Conservation (phyloP, 2,888 invertebrate genomes). For the Spilosoma lubricipeda region DNA sequence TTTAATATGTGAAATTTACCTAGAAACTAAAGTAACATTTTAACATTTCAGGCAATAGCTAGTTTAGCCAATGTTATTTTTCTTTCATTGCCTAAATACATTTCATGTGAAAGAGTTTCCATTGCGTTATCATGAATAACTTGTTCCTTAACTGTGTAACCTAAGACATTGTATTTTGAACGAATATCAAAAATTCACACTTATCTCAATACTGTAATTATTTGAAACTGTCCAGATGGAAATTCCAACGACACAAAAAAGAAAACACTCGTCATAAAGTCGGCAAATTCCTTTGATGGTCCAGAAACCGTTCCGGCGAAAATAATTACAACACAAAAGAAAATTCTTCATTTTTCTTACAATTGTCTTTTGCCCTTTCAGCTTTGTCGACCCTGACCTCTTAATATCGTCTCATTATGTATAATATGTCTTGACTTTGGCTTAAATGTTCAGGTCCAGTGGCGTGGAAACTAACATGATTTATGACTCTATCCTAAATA, state of each 20-base stretch:
- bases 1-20: too few relatives aligned
- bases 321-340: slow-evolving; percentile 47
- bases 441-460: slow-evolving; percentile 35
- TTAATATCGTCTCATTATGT: slow-evolving; percentile 45
- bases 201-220: neutral
- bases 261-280: slow-evolving; percentile 24
- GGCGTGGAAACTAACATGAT: slow-evolving; percentile 42
- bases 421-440: slow-evolving; percentile 49
- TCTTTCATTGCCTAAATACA: too few relatives aligned
- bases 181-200: neutral
- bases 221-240: slow-evolving; percentile 23
- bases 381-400: slow-evolving; percentile 37
- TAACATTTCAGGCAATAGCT: too few relatives aligned
- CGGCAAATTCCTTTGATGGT: slow-evolving; percentile 37
- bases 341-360: slow-evolving; percentile 44
- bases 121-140: neutral
- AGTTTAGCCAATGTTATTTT: too few relatives aligned
- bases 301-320: slow-evolving; percentile 35
- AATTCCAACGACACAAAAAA: slow-evolving; percentile 13
- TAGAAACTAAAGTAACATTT: too few relatives aligned
- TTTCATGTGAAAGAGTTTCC: neutral
- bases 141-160: neutral
- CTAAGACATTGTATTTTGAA: too few relatives aligned
- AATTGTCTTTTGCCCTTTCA: slow-evolving; percentile 44
- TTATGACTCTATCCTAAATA: slow-evolving; percentile 32